Base-by-base conservation (phyloP, 2,888 invertebrate species). In the Eumerus sabulonum region DNA sequence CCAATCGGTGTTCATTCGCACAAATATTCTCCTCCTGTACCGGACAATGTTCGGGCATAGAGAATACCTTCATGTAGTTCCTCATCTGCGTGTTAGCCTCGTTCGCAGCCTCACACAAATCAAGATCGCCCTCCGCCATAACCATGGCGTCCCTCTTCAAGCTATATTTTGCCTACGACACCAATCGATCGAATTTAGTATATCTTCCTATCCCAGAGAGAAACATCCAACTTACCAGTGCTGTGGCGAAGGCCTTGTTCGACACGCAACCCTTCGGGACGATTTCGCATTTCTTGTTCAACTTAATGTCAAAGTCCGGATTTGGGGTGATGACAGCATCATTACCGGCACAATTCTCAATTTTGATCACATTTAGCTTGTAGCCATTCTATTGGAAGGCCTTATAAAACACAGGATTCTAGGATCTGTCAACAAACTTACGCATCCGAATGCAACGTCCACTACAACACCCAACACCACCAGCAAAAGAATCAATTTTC, bases 221-320 rank as follows among this genome's bases (percentile, higher is more conserved):
- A 1, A 7, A 2, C 27, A 27, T 27, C 3, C 27, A 18, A 76
- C 72, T 77, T 83, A 88, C 88, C 79, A 85, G 79, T 5, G 90
- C 89, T 1, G 88, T 88, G 35, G 76, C 83, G 47, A 90, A 90
- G 0, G 86, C 86, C 83, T 90, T 90, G 16, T 87, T 87, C 1
- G 79, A 82, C 1, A 90, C 82, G 82, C 90, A 90, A 14, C 90
- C 90, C 1, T 66, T 79, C 3, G 89, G 86, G 4, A 90, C 83
- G 3, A 90, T 47, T 77, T 90, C 89, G 82, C 90, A 90, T 71
- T 90, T 89, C 59, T 89, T 89, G 42, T 86, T 88, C 38, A 89
- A 74, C 67, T 85, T 85, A 0, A 88, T 79, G 1, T 73, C 77
- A 35, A 88, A 88, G 12, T 84, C 85, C 0, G 85, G 82, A 42